Base-by-base conservation (phyloP, 2,113 vertebrate species). In the Peromyscus maniculatus region DNA sequence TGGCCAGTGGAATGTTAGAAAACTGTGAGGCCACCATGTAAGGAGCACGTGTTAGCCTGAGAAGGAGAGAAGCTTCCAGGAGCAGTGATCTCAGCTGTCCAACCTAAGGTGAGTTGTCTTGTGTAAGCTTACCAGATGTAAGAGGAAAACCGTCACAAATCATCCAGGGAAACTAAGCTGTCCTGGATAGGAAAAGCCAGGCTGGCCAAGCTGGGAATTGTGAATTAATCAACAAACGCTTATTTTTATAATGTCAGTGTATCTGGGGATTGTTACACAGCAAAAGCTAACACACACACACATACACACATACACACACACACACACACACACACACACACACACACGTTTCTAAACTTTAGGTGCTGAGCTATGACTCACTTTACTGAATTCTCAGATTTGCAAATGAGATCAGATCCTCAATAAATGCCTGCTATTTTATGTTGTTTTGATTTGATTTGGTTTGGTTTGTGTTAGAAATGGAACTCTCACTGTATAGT, bases 181-280 rank as follows among this genome's bases (percentile, higher is more conserved):
- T 28, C 12, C 16, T 46, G 66, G 13, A 67, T 8, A 49, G 55
- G 24, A 86, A 80, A 75, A 82, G n/a, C 13, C 46, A 67, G 46
- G 36, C 28, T 33, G 88, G 64, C 16, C 24, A 89, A 67, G 24
- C 69, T 93, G 1, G 24, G 28, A 87, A 66, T 22, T 89, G 19
- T 88, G 49, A 83, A 69, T 10, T 78, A 75, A 96, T 87, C 46
- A 96, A 49, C n/a, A 89, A 82, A 59, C 62, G 52, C 43, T 87
- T 46, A 5, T 28, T 94, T 96, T 77, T 72, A 59, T 46, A 64
- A 75, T 62, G 78, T 39, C n/a, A 69, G 2, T n/a, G 49, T 19
- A 43, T 78, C 72, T 64, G 5, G 46, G 71, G 15, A 89, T 64
- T 33, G 49, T 90, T 92, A 82, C 2, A 7, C 52, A 79, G 36